Conservation (phyloP, 2,113 vertebrate genomes). For the Condylura cristata region DNA sequence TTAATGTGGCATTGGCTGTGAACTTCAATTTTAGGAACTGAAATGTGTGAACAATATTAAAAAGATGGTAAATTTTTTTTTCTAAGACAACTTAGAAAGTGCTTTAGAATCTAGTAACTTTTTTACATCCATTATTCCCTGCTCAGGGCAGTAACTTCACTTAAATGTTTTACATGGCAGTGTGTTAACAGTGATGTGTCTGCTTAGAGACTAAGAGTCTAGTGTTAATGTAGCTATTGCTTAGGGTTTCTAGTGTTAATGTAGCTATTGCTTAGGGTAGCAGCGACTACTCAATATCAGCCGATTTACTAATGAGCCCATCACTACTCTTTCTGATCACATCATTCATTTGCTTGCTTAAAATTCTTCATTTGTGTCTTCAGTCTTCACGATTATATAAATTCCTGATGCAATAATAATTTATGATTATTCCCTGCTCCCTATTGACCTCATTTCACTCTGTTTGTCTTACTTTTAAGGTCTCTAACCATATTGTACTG, state of each 20-base stretch:
- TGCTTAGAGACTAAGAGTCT: neutral
- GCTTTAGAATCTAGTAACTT: neutral
- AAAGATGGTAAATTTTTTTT: neutral
- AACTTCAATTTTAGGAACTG: neutral
- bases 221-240: neutral
- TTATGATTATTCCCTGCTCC: neutral
- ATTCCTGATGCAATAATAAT: neutral
- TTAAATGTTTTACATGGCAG: neutral
- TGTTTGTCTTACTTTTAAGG: neutral
- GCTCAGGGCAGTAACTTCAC: neutral
- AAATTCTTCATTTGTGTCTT: neutral
- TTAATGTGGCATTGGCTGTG: neutral
- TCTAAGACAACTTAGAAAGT: neutral
- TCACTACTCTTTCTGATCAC: neutral
- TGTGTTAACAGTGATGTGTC: conserved; percentile 19
- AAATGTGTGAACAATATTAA: neutral
- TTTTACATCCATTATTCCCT: neutral
- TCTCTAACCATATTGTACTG: no score
- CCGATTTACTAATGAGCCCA: neutral
- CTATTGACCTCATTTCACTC: neutral
- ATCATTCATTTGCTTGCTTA: neutral
- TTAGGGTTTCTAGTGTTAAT: neutral
- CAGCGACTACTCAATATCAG: neutral
- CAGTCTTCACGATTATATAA: neutral
- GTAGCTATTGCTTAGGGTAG: neutral